Evolutionary conservation across 2,888 invertebrate genomes (phyloP), one percentile per base, ranked within the genome.

Genomic region (Aleiodes testaceus): DNA sequence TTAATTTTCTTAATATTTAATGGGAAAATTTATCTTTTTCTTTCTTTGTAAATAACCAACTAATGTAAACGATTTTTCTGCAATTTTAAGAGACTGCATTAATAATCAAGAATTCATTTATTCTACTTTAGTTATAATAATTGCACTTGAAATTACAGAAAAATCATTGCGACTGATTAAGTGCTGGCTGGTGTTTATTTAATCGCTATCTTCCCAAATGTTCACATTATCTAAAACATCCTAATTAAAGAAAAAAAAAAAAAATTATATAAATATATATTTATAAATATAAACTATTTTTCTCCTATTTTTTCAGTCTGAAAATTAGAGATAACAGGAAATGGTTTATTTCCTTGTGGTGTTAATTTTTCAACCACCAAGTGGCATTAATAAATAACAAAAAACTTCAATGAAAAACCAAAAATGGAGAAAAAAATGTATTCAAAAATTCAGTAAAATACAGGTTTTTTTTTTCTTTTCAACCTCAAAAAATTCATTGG

Each of bases 41-140:
- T 26, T 26, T 26, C 26, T 78, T 76, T 76, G 74, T 74, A 73
- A 74, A 70, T 78, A 76, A 18, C 12, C 59, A 42, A 59, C 59
- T 42, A 42, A 59, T 59, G 18, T 22, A 47, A 67, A 53, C 3
- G 47, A 47, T 55, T 47, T 47, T 55, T 45, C 36, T 36, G 36
- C 36, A 36, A 36, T 36, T 36, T 36, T 36, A 36, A 36, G 36
- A 36, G 11, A 36, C 11, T 26, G 26, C 26, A 36, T 36, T 6
- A 9, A 36, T 36, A 36, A 9, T 36, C 9, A 36, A 36, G 7
- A 36, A 6, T 36, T 36, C 11, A 9, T 36, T 36, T 36, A 1
- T 36, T 36, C 11, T 11, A 36, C 3, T 36, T 36, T 36, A 9
- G 7, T 36, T 36, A 7, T 36, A 9, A 36, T 6, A 36, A 36